These are phyloP conservation scores for Lichenostomus cassidix DNA, from an alignment of 2,113 vertebrate genomes.

Conservation along the genomic window DNA sequence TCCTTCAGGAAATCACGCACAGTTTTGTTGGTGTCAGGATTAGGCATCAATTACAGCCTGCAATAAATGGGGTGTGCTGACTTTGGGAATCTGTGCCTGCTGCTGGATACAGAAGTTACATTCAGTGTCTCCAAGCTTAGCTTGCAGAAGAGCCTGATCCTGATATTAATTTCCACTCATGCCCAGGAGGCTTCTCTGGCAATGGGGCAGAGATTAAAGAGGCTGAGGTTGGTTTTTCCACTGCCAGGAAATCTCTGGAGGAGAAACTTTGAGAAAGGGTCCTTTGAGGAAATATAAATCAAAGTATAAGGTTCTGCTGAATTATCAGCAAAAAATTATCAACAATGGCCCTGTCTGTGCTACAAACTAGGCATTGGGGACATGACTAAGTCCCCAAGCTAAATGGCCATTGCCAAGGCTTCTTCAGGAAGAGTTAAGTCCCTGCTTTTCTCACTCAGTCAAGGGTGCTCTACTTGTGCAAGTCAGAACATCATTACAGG, in stretches of 20 bases:
- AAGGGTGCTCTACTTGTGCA: not conserved
- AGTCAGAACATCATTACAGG: not conserved
- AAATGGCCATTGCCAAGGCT: not conserved
- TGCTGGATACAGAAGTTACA: not conserved
- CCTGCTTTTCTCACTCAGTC: not conserved
- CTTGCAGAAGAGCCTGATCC: not conserved
- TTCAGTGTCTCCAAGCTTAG: not conserved
- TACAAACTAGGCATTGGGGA: not conserved
- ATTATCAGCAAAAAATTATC: not conserved
- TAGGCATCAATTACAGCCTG: not conserved
- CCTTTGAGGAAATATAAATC: not conserved
- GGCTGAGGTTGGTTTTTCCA: not conserved
- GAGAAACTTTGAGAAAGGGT: not conserved
- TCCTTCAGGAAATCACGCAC: not conserved
- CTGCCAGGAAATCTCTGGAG: not conserved
- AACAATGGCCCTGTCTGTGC: not conserved
- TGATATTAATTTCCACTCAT: not conserved
- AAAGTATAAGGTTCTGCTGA: not conserved
- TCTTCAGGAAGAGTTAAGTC: not conserved
- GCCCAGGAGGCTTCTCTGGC: not conserved
- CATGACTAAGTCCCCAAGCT: not conserved
- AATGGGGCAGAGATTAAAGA: not conserved
- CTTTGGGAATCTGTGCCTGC: not conserved
- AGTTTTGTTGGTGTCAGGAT: not conserved
- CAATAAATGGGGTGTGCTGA: not conserved